phyloP scores from a whole-genome alignment of 1,140 invertebrate genomes.

The Gyrodactylus salaris region DNA sequence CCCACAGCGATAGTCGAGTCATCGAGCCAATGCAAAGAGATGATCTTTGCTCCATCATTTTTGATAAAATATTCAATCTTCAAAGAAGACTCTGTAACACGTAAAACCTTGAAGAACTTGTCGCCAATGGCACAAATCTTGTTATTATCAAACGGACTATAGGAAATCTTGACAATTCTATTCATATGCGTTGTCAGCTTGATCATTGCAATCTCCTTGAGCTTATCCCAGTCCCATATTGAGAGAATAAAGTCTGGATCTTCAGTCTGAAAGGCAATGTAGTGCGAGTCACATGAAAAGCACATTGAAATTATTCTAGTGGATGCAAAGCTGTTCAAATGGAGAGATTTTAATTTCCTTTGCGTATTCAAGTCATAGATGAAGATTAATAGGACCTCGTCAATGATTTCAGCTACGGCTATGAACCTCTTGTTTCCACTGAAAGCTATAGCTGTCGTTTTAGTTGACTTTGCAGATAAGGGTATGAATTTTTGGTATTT shows the following conservation, averaged over 20 bases:
- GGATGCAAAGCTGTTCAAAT: conserved; percentile 15
- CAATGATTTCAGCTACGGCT: conserved; percentile 17
- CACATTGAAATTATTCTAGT: conserved; percentile 32
- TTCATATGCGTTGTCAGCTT: conserved; percentile 23
- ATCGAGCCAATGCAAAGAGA: conserved; percentile 27
- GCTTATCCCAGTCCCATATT: conserved; percentile 47
- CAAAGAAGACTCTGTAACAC: conserved; percentile 40
- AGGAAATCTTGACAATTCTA: conserved; percentile 22
- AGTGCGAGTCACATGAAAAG: conserved; percentile 41
- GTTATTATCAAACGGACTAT: conserved; percentile 39
- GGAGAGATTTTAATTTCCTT: conserved; percentile 20
- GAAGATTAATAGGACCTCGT: conserved; percentile 19
- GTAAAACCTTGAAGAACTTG: conserved; percentile 36
- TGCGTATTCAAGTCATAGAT: conserved; percentile 23
- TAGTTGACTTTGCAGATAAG: conserved; percentile 16
- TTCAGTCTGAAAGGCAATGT: conserved; percentile 37
- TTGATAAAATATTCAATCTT: conserved; percentile 45
- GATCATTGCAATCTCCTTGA: conserved; percentile 36
- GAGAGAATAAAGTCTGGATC: conserved; percentile 42
- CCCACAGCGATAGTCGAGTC: conserved; percentile 38
- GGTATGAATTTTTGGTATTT: conserved; percentile 22
- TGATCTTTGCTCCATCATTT: conserved; percentile 35
- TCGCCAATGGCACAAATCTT: conserved; percentile 36
- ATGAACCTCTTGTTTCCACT: conserved; percentile 20
- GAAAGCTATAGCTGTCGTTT: conserved; percentile 19